These are phyloP conservation scores for Trinectes maculatus DNA, from an alignment of 2,113 vertebrate genomes.

Conservation along the genomic window DNA sequence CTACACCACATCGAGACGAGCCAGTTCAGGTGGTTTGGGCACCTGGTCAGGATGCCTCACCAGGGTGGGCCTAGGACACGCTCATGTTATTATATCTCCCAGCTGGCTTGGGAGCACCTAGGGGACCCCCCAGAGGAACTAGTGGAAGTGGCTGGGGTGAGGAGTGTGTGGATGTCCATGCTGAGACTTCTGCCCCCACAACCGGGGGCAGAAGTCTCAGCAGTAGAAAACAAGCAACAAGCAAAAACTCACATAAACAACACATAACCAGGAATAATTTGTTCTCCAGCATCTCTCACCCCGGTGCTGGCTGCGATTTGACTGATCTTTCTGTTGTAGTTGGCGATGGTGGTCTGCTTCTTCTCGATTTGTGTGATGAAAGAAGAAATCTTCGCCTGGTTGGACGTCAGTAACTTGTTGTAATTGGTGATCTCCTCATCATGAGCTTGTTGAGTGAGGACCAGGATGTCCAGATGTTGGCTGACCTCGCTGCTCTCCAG, in stretches of 20 bases:
- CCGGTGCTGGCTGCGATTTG: constrained; percentile 81
- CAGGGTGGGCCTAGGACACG: too few species aligned
- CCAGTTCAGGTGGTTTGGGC: too few species aligned
- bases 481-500: constrained; percentile 79
- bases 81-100: too few species aligned
- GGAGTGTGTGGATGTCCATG: background rate
- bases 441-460: constrained; percentile 71
- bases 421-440: constrained; percentile 78
- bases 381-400: constrained; percentile 78
- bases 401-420: constrained; percentile 74
- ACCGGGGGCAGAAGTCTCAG: too few species aligned
- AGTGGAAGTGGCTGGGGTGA: too few species aligned
- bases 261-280: background rate
- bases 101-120: too few species aligned
- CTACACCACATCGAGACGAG: too few species aligned
- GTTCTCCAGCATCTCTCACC: constrained; percentile 75
- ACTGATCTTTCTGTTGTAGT: constrained; percentile 84
- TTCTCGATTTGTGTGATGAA: constrained; percentile 70
- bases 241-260: too few species aligned
- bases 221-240: too few species aligned
- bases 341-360: constrained; percentile 79
- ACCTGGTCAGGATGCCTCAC: too few species aligned
- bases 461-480: constrained; percentile 75
- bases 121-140: too few species aligned
- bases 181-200: too few species aligned